These are phyloP conservation scores for Nesometra sesokonis DNA, from an alignment of 35 echinoderm and acorn worm genomes.

Conservation along the genomic window DNA sequence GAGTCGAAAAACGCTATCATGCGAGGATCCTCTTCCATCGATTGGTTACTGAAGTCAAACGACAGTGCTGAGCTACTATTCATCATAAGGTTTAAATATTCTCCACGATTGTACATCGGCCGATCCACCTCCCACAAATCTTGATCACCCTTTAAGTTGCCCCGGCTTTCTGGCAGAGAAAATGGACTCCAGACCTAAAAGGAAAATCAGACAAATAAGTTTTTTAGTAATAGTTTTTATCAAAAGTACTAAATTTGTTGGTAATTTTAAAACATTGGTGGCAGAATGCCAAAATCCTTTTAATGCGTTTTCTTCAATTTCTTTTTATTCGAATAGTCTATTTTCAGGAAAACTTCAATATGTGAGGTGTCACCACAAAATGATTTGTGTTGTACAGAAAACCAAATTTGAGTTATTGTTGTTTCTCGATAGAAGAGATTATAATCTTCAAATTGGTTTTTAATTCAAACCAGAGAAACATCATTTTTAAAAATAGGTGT, in stretches of 20 bases:
- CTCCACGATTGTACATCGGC: conserved; percentile 81
- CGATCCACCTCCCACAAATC: conserved; percentile 26
- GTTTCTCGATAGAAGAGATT: no score
- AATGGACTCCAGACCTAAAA: conserved; percentile 90
- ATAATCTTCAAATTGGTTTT: no score
- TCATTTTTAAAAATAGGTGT: no score
- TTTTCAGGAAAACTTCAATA: no score
- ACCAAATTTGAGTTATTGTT: no score
- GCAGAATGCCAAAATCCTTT: not conserved
- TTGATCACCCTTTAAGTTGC: not conserved
- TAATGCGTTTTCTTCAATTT: no score
- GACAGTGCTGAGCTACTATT: conserved; percentile 75
- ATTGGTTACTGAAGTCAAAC: conserved; percentile 84
- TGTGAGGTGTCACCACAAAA: no score
- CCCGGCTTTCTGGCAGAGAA: conserved; percentile 43
- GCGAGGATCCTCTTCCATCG: conserved; percentile 82
- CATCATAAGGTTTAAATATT: conserved; percentile 91
- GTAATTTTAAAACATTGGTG: not conserved
- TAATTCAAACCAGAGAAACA: no score
- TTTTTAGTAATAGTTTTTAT: not conserved
- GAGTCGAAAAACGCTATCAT: conserved; percentile 99
- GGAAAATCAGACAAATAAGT: no score
- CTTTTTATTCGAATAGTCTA: no score
- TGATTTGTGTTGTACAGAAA: no score
- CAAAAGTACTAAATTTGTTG: not conserved